Base-by-base conservation (phyloP, 23 tunicate species). In the Clavelina lepadiformis region DNA sequence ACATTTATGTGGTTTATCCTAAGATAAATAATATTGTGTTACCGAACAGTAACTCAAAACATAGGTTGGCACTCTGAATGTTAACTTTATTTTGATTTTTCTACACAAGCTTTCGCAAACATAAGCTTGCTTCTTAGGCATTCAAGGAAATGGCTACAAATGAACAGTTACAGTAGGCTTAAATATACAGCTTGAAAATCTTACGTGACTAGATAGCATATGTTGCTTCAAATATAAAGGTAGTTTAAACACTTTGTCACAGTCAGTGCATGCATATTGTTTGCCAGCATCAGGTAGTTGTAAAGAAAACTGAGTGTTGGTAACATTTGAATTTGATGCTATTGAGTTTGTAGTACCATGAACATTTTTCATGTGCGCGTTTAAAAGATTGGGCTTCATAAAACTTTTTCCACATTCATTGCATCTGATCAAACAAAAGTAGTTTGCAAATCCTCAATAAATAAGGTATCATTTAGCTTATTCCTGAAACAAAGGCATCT, bases 1-100 rank as follows among this genome's bases (percentile, higher is more conserved):
- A 60, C 96, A 87, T 76, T 87, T 87, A 58, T 80, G 69, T 0
- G 96, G 96, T 62, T 79, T 87, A 35, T 79, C 71, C 96, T 87
- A 68, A 46, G 46, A 19, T 21, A 0, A 45, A 13, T 65, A 19
- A 65, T 65, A 11, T 20, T n/a, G n/a, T n/a, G n/a, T n/a, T n/a
- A n/a, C n/a, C n/a, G n/a, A n/a, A n/a, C n/a, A n/a, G n/a, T n/a
- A n/a, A n/a, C n/a, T n/a, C n/a, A n/a, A n/a, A n/a, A n/a, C n/a
- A n/a, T n/a, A n/a, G n/a, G n/a, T n/a, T n/a, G n/a, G n/a, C n/a
- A n/a, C n/a, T n/a, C n/a, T n/a, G n/a, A n/a, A n/a, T n/a, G n/a
- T n/a, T n/a, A n/a, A n/a, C n/a, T n/a, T n/a, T n/a, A n/a, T n/a
- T n/a, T n/a, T n/a, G n/a, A n/a, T n/a, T n/a, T n/a, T n/a, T n/a